Conservation (phyloP, 2,113 vertebrate genomes). For the Podarcis muralis region DNA sequence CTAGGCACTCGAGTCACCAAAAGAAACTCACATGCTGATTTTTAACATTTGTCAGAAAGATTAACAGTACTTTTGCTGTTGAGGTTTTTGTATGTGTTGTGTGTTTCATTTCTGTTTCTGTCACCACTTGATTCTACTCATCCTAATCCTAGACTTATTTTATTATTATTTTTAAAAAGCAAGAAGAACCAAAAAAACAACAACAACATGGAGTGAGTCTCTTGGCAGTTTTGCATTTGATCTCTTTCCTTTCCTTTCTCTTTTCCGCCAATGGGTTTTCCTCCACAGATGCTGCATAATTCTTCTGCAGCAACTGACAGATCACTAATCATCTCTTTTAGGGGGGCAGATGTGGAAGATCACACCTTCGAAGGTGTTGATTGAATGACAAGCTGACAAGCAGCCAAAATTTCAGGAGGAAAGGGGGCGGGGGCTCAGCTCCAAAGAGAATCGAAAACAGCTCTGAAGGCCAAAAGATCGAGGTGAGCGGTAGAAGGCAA, state of each 20-base stretch:
- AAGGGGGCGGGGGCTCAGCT: constrained; percentile 28
- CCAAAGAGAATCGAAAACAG: not conserved
- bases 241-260: not conserved
- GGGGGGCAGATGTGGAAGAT: constrained; percentile 33
- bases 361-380: constrained; percentile 20
- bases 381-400: not conserved
- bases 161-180: no score
- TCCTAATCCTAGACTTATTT: constrained; percentile 33
- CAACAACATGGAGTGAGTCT: constrained; percentile 32
- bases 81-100: not conserved
- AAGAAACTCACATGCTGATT: constrained; percentile 17
- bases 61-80: constrained; percentile 49
- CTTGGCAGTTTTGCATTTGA: constrained; percentile 40
- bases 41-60: constrained; percentile 59
- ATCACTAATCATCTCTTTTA: constrained; percentile 26
- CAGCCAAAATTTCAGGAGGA: not conserved
- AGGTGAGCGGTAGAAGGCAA: not conserved
- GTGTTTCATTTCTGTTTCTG: constrained; percentile 62
- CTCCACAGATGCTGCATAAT: constrained; percentile 10
- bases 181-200: not conserved
- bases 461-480: not conserved
- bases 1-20: no score
- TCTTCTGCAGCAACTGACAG: constrained; percentile 30
- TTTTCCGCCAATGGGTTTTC: not conserved
- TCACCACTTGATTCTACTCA: constrained; percentile 62